A percentile compares a stretch with the other conserved stretches of the same genome.
phyloP scores from a whole-genome alignment of 2,797 vertebrate species.

The Xyrichtys novacula region DNA sequence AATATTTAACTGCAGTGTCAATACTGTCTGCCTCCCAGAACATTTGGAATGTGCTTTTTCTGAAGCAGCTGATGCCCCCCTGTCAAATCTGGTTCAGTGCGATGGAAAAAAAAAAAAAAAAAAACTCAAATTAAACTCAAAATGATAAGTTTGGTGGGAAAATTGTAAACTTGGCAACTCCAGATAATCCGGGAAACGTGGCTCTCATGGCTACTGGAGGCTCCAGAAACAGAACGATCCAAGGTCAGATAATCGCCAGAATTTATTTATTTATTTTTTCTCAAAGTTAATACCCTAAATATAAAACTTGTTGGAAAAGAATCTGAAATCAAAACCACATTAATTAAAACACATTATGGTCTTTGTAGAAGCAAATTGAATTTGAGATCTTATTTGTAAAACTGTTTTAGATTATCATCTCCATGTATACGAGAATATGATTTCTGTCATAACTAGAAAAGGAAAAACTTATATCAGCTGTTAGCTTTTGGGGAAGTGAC shows the following conservation, averaged over 20 bases:
- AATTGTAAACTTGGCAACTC: slow-evolving; percentile 14
- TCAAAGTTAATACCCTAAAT: too few relatives aligned
- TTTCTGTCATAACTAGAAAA: too few relatives aligned
- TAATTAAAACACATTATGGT: too few relatives aligned
- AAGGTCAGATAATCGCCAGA: neutral
- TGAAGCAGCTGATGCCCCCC: neutral
- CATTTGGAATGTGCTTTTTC: slow-evolving; percentile 7
- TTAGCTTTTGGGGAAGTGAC: too few relatives aligned
- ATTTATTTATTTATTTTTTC: neutral
- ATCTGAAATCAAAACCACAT: too few relatives aligned
- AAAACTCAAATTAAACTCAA: neutral
- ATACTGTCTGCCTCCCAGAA: neutral
- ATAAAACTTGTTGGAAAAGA: neutral
- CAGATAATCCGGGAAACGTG: slow-evolving; percentile 8
- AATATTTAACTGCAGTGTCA: slow-evolving; percentile 26
- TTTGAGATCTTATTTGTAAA: too few relatives aligned
- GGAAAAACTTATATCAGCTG: too few relatives aligned
- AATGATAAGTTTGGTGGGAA: slow-evolving; percentile 9
- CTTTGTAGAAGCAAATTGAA: too few relatives aligned
- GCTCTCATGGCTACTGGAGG: slow-evolving; percentile 3
- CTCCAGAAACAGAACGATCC: neutral
- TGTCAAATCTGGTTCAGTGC: slow-evolving; percentile 7
- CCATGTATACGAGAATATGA: too few relatives aligned
- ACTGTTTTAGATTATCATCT: too few relatives aligned
- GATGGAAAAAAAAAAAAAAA: neutral